Evolutionary conservation across 2,797 vertebrate species (phyloP).

Genomic region (Sibirionetta formosa): DNA sequence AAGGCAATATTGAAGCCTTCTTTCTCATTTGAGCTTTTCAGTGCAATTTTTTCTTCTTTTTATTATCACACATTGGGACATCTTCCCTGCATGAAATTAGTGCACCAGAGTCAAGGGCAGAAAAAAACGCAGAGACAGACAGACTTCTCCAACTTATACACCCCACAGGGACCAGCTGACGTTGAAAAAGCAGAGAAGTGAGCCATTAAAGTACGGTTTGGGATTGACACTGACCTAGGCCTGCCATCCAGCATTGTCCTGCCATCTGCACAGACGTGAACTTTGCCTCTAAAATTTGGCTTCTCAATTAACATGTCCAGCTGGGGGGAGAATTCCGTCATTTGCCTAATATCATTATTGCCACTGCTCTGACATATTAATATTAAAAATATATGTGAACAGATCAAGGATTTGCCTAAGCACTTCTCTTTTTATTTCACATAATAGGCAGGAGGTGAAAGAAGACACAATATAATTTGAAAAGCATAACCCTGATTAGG

Average conservation of each 20-base stretch:
- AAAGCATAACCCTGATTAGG: constrained; percentile 87
- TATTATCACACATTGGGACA: neutral
- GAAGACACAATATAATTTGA: constrained; percentile 86
- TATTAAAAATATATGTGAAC: constrained; percentile 89
- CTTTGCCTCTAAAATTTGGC: constrained; percentile 95
- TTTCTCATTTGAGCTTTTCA: neutral
- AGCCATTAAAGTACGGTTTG: constrained; percentile 90
- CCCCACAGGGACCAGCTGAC: constrained; percentile 87
- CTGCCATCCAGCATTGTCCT: constrained; percentile 90
- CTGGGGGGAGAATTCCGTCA: constrained; percentile 94
- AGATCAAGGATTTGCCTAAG: constrained; percentile 81
- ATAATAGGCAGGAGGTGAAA: constrained; percentile 87
- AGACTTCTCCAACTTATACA: constrained; percentile 69
- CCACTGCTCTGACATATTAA: constrained; percentile 90
- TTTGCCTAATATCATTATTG: constrained; percentile 95
- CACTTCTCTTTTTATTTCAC: constrained; percentile 85
- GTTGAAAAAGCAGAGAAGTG: constrained; percentile 78
- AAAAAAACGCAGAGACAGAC: constrained; percentile 73
- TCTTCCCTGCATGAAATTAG: constrained; percentile 76
- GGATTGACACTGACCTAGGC: constrained; percentile 93
- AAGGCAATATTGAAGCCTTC: neutral
- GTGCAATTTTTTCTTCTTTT: neutral
- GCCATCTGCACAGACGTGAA: constrained; percentile 96
- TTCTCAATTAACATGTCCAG: constrained; percentile 98
- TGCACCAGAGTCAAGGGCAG: constrained; percentile 88